Evolutionary conservation across 2,797 vertebrate genomes (phyloP).

Genomic region (Streptopelia turtur): DNA sequence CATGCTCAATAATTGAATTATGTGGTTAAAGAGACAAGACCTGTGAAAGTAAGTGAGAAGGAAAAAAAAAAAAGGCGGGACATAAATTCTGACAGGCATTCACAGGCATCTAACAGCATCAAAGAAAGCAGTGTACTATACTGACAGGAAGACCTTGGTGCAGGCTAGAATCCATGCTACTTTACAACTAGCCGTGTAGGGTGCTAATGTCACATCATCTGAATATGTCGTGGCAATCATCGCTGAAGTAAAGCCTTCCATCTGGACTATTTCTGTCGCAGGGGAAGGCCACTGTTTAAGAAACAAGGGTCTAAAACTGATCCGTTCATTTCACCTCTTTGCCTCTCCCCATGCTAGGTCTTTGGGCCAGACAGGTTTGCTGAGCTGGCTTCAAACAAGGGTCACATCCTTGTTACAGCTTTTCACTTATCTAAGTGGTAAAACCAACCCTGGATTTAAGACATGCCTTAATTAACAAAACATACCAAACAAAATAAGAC

Average conservation of each 20-base stretch:
- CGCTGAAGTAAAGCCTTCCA: background rate
- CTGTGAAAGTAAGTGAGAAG: background rate
- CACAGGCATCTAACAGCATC: slow-evolving; percentile 1
- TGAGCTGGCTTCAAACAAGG: background rate
- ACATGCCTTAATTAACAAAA: background rate
- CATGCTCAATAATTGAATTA: slow-evolving; percentile 50
- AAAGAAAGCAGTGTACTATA: background rate
- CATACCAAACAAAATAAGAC: background rate
- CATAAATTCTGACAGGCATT: slow-evolving; percentile 20
- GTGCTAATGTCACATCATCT: background rate
- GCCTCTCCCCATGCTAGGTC: background rate
- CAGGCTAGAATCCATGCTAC: background rate
- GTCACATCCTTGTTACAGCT: background rate
- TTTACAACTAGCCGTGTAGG: background rate
- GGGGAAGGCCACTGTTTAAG: background rate
- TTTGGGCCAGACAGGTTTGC: background rate
- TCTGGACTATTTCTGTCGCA: background rate
- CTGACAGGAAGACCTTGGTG: background rate
- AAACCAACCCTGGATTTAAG: background rate
- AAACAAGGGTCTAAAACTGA: background rate
- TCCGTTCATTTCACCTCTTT: background rate
- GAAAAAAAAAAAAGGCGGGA: background rate
- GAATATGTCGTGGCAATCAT: background rate
- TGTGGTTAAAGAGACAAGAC: slow-evolving; percentile 38
- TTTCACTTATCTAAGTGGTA: background rate